Percentiles rank a stretch among this genome's conserved stretches.
These are phyloP conservation scores for Tinea pellionella DNA, from an alignment of 2,888 invertebrate genomes.

Conservation along the genomic window DNA sequence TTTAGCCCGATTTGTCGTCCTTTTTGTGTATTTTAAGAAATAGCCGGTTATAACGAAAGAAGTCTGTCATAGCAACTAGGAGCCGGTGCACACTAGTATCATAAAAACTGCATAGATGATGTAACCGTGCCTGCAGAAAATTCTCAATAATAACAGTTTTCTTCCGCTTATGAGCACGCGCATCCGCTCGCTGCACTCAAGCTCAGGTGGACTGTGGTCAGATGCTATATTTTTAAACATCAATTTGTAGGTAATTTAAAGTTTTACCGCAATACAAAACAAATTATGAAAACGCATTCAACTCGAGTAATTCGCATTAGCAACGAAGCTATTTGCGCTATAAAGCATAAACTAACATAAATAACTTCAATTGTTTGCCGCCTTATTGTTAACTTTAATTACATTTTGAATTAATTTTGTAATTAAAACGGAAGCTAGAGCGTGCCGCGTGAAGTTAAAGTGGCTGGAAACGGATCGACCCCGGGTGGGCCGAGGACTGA, in stretches of 20 bases:
- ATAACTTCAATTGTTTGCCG: conserved; percentile 72
- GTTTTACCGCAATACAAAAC: neutral
- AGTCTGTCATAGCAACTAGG: too few species aligned
- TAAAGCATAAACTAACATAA: conserved; percentile 70
- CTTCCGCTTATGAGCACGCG: too few species aligned
- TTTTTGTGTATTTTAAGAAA: too few species aligned
- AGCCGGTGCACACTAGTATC: too few species aligned
- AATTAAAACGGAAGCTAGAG: conserved; percentile 72
- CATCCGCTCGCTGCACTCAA: too few species aligned
- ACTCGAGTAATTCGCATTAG: conserved; percentile 40
- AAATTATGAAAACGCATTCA: conserved; percentile 1
- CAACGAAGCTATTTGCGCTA: conserved; percentile 41
- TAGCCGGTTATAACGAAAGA: too few species aligned
- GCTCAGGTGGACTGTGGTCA: too few species aligned
- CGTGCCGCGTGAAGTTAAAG: conserved; percentile 70
- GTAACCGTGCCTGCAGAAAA: too few species aligned
- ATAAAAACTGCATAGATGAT: too few species aligned
- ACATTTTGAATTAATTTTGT: conserved; percentile 73
- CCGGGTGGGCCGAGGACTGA: conserved; percentile 34
- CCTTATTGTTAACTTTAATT: conserved; percentile 72
- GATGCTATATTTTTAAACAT: too few species aligned
- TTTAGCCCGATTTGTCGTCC: too few species aligned
- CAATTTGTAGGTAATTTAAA: neutral
- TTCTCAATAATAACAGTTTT: too few species aligned
- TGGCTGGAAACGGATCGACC: conserved; percentile 68